Conservation (phyloP, 2,113 vertebrate species). For the Rhegmatorhina hoffmannsi region DNA sequence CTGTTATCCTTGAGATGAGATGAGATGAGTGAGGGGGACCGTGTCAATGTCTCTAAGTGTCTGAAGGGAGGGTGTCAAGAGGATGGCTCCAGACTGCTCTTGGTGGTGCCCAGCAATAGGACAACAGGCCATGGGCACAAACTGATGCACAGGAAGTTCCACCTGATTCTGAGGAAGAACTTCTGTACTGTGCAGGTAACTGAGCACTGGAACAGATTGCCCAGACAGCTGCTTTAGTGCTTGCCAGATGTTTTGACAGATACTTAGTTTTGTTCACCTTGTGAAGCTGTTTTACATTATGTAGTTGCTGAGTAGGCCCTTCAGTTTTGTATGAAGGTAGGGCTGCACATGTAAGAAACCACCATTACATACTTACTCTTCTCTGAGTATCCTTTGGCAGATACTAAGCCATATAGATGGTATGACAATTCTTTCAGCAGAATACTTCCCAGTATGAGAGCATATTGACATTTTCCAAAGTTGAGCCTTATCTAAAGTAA, state of each 20-base stretch:
- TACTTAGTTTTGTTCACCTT: neutral
- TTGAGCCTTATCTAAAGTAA: neutral
- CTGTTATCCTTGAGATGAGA: neutral
- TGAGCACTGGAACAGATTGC: neutral
- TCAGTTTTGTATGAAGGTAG: neutral
- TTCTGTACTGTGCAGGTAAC: neutral
- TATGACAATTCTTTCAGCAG: neutral
- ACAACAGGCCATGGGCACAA: neutral
- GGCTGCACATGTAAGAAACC: neutral
- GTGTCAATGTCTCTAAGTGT: neutral
- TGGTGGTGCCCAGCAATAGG: neutral
- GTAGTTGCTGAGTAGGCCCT: neutral
- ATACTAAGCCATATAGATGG: neutral
- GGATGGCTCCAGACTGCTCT: neutral
- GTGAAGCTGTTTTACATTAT: neutral
- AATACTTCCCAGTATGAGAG: neutral
- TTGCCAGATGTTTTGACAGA: neutral
- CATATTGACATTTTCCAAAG: neutral
- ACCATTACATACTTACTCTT: neutral
- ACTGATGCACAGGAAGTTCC: neutral
- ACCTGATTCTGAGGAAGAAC: neutral
- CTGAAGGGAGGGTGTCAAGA: neutral
- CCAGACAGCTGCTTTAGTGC: neutral
- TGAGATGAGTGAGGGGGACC: neutral
- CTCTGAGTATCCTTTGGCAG: neutral